Evolutionary conservation across 2,113 vertebrate species (phyloP).

Genomic region (Tympanuchus pallidicinctus): DNA sequence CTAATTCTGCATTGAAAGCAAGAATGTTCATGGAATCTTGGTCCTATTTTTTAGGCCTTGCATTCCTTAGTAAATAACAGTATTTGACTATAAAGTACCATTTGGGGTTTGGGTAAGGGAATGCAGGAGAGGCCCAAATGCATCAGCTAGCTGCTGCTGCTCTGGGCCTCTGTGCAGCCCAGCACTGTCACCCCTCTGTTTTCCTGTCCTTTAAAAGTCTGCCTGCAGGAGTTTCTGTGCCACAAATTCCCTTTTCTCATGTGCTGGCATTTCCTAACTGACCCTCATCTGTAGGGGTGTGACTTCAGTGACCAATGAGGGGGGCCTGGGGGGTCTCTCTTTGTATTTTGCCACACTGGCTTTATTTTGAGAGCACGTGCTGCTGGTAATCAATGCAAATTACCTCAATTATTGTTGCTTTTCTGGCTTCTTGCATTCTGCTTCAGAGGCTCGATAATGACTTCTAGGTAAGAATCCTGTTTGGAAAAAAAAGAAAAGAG

Average conservation of each 20-base stretch:
- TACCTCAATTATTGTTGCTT: neutral
- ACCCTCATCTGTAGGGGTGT: slow-evolving; percentile 15
- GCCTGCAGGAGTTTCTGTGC: neutral
- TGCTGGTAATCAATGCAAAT: slow-evolving; percentile 39
- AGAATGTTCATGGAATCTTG: slow-evolving; percentile 40
- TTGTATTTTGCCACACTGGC: slow-evolving; percentile 2
- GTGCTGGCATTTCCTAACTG: neutral
- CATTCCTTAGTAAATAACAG: slow-evolving; percentile 68
- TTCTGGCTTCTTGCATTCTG: neutral
- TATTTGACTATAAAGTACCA: slow-evolving; percentile 36
- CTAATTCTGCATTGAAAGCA: slow-evolving; percentile 41
- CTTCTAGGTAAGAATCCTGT: slow-evolving; percentile 2
- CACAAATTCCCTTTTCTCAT: slow-evolving; percentile 3
- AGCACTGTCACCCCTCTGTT: neutral
- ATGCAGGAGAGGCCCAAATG: neutral
- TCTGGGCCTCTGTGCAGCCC: neutral
- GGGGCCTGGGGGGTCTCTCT: slow-evolving; percentile 20
- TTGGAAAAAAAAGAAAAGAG: neutral
- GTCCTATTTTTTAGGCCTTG: slow-evolving; percentile 34
- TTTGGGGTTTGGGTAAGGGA: slow-evolving; percentile 41
- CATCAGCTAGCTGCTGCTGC: fast-evolving
- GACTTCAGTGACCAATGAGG: slow-evolving; percentile 12
- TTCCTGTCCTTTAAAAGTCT: slow-evolving; percentile 43
- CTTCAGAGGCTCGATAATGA: neutral
- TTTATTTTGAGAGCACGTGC: slow-evolving; percentile 44